Evolutionary conservation across 2,797 vertebrate genomes (phyloP).

Genomic region (Scyliorhinus canicula): DNA sequence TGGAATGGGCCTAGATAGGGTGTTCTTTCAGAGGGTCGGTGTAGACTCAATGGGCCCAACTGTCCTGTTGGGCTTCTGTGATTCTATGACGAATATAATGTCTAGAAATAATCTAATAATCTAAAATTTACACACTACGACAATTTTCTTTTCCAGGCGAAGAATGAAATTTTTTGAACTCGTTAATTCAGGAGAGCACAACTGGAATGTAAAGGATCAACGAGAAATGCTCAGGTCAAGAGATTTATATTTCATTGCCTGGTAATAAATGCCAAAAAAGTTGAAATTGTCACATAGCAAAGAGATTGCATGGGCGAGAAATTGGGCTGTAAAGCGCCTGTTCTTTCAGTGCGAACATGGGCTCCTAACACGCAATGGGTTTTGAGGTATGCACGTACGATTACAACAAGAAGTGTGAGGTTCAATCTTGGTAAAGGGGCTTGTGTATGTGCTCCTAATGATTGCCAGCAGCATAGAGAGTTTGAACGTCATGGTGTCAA

Average conservation of each 20-base stretch:
- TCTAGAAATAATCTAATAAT: neutral
- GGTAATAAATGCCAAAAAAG: neutral
- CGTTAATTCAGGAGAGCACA: constrained; percentile 84
- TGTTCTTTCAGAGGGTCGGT: too few relatives aligned
- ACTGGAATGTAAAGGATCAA: constrained; percentile 88
- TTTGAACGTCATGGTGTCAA: neutral
- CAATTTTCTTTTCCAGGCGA: constrained; percentile 65
- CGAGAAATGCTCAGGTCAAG: constrained; percentile 89
- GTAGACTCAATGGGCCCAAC: too few relatives aligned
- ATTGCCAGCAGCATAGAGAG: neutral
- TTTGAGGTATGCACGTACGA: neutral
- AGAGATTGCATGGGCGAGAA: neutral
- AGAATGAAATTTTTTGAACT: constrained; percentile 91
- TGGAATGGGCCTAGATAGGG: too few relatives aligned
- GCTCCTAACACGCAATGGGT: neutral
- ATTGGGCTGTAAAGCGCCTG: neutral
- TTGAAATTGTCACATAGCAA: neutral
- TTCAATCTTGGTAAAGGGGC: neutral
- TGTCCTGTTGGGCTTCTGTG: too few relatives aligned
- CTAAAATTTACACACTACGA: neutral
- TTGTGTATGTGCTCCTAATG: neutral
- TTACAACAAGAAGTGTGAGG: neutral
- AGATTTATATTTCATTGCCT: neutral
- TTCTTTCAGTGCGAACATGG: neutral
- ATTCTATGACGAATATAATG: neutral